Conservation (phyloP, 2,888 invertebrate genomes). For the Azorinus chamasolen region DNA sequence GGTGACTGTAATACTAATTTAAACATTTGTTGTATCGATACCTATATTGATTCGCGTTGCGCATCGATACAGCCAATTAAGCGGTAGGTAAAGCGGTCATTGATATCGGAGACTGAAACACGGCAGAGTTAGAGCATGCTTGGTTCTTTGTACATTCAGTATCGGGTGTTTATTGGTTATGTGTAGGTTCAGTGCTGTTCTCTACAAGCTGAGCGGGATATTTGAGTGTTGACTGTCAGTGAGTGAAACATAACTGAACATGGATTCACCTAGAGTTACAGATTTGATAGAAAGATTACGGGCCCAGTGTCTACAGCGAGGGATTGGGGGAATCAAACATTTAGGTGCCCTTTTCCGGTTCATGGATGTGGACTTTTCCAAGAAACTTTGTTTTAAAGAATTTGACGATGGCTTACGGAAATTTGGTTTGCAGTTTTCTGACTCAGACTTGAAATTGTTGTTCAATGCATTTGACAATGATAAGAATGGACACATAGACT, state of each 20-base stretch:
- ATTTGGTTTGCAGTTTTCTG: conserved; percentile 70
- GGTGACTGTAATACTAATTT: too few species aligned
- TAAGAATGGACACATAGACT: conserved; percentile 78
- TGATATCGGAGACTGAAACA: too few species aligned
- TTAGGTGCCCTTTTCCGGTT: conserved; percentile 77
- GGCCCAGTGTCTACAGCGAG: conserved; percentile 67
- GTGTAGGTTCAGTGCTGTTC: too few species aligned
- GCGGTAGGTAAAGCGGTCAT: too few species aligned
- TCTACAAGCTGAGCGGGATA: too few species aligned
- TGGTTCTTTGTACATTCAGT: too few species aligned
- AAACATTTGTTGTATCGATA: too few species aligned
- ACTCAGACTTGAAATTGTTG: conserved; percentile 72
- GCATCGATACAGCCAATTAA: too few species aligned
- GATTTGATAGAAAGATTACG: conserved; percentile 69
- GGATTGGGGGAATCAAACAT: conserved; percentile 77
- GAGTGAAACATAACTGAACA: not conserved
- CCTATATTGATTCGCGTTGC: too few species aligned
- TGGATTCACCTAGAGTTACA: conserved; percentile 42
- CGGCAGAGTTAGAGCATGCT: too few species aligned
- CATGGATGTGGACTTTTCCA: conserved; percentile 82
- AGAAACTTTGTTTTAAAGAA: conserved; percentile 78
- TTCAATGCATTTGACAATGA: conserved; percentile 81
- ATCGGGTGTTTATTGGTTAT: too few species aligned
- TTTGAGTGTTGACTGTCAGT: too few species aligned
- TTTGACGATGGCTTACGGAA: conserved; percentile 73